Evolutionary conservation across 2,888 invertebrate genomes (phyloP).

Genomic region (Parnassius glacialis): DNA sequence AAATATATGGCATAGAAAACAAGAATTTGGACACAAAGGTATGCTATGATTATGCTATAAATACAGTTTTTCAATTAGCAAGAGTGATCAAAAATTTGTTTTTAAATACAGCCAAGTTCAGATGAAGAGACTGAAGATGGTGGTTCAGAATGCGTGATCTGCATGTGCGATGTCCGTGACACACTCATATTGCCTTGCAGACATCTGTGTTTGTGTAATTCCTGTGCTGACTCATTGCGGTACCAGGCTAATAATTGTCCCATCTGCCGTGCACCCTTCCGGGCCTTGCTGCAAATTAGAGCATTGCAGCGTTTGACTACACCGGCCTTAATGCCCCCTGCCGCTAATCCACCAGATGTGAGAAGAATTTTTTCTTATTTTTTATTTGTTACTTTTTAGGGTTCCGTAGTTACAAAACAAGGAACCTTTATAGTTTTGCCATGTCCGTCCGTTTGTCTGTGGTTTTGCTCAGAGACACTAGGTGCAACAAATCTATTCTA

Average conservation of each 20-base stretch:
- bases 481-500: too few relatives aligned
- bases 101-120: slow-evolving; percentile 63
- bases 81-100: background rate
- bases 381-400: too few relatives aligned
- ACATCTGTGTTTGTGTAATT: slow-evolving; percentile 97
- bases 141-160: slow-evolving; percentile 99
- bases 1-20: slow-evolving; percentile 99
- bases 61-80: background rate
- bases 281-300: slow-evolving; percentile 96
- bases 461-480: too few relatives aligned
- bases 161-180: slow-evolving; percentile 98
- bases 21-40: slow-evolving; percentile 90
- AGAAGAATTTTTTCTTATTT: slow-evolving; percentile 40
- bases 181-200: slow-evolving; percentile 99
- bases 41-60: background rate
- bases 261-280: slow-evolving; percentile 98
- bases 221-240: slow-evolving; percentile 97
- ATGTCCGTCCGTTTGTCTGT: too few relatives aligned
- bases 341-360: slow-evolving; percentile 79
- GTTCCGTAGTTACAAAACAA: too few relatives aligned
- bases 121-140: slow-evolving; percentile 96
- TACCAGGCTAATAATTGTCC: slow-evolving; percentile 99
- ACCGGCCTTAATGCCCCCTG: slow-evolving; percentile 38
- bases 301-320: slow-evolving; percentile 90
- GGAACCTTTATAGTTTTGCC: too few relatives aligned